Evolutionary conservation across 1,140 invertebrate species (phyloP).

Genomic region (Drosophila orena): DNA sequence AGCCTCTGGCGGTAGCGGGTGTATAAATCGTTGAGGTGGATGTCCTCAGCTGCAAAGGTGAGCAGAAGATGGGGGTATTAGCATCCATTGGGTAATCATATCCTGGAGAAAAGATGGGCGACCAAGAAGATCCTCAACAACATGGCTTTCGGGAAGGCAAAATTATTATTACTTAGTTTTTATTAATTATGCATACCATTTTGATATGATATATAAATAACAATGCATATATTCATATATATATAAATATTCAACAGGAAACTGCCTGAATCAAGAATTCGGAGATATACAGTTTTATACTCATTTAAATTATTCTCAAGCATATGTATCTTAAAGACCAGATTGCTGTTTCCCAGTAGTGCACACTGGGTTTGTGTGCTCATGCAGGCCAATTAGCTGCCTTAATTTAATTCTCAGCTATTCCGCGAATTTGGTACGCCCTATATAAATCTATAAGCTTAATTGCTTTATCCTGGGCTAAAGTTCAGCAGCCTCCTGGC

Average conservation of each 20-base stretch:
- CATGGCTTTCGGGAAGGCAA: too few relatives aligned
- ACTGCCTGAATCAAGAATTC: too few relatives aligned
- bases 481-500: constrained; percentile 19
- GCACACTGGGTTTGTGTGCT: background rate
- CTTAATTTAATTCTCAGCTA: background rate
- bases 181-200: too few relatives aligned
- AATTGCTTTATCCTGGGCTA: constrained; percentile 6
- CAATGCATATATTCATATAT: too few relatives aligned
- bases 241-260: too few relatives aligned
- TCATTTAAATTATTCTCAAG: too few relatives aligned
- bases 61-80: constrained; percentile 1
- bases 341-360: background rate
- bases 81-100: background rate
- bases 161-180: too few relatives aligned
- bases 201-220: too few relatives aligned
- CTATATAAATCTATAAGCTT: constrained; percentile 13
- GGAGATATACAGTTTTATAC: too few relatives aligned
- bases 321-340: too few relatives aligned
- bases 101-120: background rate
- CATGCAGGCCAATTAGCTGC: background rate
- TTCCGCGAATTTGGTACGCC: constrained; percentile 1
- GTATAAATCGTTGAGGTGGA: constrained; percentile 84
- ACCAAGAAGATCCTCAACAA: too few relatives aligned
- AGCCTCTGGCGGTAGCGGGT: constrained; percentile 84
- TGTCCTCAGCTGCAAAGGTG: constrained; percentile 74